Conservation (phyloP, 1,140 invertebrate species). For the Patella vulgata region DNA sequence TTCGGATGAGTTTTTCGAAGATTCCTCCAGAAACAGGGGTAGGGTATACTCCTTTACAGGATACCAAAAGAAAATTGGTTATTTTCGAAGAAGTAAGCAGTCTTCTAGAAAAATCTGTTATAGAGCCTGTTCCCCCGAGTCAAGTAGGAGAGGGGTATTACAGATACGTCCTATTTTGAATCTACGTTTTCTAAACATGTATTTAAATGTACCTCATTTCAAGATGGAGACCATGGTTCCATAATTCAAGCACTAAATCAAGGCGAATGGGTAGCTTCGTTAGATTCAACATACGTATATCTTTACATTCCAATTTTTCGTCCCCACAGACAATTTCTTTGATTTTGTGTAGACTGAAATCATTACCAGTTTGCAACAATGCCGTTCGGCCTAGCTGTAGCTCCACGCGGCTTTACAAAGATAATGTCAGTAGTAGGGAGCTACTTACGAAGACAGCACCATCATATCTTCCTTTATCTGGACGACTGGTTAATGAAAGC, state of each 20-base stretch:
- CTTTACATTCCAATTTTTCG: no score
- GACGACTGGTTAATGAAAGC: no score
- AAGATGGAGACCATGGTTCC: constrained; percentile 22
- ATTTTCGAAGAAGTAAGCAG: constrained; percentile 12
- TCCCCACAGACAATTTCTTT: constrained; percentile 11
- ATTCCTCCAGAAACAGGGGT: constrained; percentile 1
- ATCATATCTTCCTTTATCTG: no score
- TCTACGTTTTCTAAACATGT: constrained; percentile 14
- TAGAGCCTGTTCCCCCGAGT: constrained; percentile 5
- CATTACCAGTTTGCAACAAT: no score
- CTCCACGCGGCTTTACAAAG: no score
- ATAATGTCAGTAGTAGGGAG: no score
- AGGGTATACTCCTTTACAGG: constrained; percentile 7
- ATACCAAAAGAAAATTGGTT: background rate
- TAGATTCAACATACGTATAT: no score
- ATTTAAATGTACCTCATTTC: constrained; percentile 20
- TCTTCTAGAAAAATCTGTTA: constrained; percentile 1
- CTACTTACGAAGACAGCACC: no score
- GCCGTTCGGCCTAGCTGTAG: no score
- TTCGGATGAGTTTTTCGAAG: constrained; percentile 17
- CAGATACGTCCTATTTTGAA: constrained; percentile 25
- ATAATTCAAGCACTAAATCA: constrained; percentile 5
- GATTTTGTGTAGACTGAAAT: constrained; percentile 5
- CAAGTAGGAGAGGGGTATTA: constrained; percentile 11
- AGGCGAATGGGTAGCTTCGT: no score